Evolutionary conservation across 2,888 invertebrate genomes (phyloP).

Genomic region (Beris chalybata): DNA sequence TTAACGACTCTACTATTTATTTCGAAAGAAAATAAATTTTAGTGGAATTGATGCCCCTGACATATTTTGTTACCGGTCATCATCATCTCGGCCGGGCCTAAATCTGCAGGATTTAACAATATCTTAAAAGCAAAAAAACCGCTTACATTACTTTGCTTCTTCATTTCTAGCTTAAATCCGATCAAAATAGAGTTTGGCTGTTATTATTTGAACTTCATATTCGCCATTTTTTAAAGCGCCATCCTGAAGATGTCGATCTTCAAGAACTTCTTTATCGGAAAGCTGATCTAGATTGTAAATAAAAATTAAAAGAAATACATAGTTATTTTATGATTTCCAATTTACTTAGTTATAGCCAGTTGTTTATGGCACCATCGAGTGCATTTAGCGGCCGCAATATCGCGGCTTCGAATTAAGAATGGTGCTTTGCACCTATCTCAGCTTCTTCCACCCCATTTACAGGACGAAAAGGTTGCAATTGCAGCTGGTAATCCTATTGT

Average conservation of each 20-base stretch:
- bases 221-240: conserved; percentile 57
- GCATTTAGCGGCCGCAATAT: conserved; percentile 74
- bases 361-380: conserved; percentile 68
- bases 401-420: conserved; percentile 73
- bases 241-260: conserved; percentile 46
- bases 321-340: not conserved
- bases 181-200: conserved; percentile 59
- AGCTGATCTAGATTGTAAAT: conserved; percentile 48
- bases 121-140: not conserved
- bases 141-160: not conserved
- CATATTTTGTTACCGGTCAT: no score
- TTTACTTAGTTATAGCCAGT: conserved; percentile 60
- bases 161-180: conserved; percentile 32
- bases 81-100: no score
- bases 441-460: conserved; percentile 70
- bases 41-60: no score
- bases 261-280: conserved; percentile 48
- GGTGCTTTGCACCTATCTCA: conserved; percentile 70
- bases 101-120: not conserved
- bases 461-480: conserved; percentile 68
- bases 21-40: no score
- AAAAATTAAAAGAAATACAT: not conserved
- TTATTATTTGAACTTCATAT: conserved; percentile 61
- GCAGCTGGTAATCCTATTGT: conserved; percentile 61
- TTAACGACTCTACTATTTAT: no score